These are phyloP conservation scores for Drosophila cardini DNA, from an alignment of 1,140 invertebrate genomes.

Conservation along the genomic window DNA sequence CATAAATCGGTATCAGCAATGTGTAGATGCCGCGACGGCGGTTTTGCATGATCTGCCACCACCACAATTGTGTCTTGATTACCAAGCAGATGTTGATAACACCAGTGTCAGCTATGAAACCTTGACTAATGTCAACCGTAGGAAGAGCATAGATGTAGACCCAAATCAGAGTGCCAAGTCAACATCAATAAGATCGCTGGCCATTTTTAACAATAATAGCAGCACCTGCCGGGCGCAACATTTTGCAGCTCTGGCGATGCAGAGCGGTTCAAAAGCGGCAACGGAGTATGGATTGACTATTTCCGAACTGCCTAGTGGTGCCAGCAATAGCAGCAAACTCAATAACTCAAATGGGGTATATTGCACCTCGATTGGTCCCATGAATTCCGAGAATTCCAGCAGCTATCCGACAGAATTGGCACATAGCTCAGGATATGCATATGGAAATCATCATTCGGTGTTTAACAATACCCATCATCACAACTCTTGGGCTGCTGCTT, in stretches of 20 bases:
- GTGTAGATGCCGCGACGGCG: constrained; percentile 13
- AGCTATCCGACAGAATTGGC: constrained; percentile 70
- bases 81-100: background rate
- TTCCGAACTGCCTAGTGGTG: constrained; percentile 68
- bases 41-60: constrained; percentile 37
- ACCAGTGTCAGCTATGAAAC: constrained; percentile 16
- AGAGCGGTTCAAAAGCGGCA: constrained; percentile 76
- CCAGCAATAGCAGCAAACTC: constrained; percentile 48
- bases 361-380: constrained; percentile 52
- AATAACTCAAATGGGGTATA: constrained; percentile 35
- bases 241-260: constrained; percentile 74
- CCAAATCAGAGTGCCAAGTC: constrained; percentile 38
- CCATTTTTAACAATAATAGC: constrained; percentile 3
- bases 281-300: constrained; percentile 78
- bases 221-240: constrained; percentile 42
- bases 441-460: constrained; percentile 43
- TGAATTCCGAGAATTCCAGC: constrained; percentile 76
- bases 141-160: constrained; percentile 37
- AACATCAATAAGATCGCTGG: constrained; percentile 2
- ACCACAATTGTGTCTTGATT: constrained; percentile 38
- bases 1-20: constrained; percentile 72
- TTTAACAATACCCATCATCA: constrained; percentile 43
- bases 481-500: constrained; percentile 75
- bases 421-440: constrained; percentile 52
- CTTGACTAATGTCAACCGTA: constrained; percentile 22